Conservation (phyloP, 2,888 invertebrate genomes). For the Zhengitettix transpicula region DNA sequence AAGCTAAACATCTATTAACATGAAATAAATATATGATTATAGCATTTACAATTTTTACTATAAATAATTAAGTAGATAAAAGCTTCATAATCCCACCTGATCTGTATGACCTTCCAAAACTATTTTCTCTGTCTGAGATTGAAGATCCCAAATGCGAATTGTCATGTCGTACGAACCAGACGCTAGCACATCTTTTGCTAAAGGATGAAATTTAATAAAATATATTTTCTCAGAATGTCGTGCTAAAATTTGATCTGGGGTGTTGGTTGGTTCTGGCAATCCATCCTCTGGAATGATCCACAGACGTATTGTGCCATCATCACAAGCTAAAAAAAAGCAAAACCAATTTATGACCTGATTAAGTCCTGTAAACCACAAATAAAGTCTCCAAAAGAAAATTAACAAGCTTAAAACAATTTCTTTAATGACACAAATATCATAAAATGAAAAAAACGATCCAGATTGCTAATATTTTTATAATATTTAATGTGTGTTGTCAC, state of each 20-base stretch:
- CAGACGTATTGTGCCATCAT: slow-evolving; percentile 66
- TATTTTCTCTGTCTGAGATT: slow-evolving; percentile 42
- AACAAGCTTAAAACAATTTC: too few relatives aligned
- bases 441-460: not conserved
- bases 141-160: slow-evolving; percentile 74
- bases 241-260: slow-evolving; percentile 46
- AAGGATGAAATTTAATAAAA: slow-evolving; percentile 78
- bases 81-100: slow-evolving; percentile 32
- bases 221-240: slow-evolving; percentile 79
- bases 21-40: not conserved
- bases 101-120: slow-evolving; percentile 61
- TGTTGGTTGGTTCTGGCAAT: slow-evolving; percentile 64
- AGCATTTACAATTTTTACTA: not conserved
- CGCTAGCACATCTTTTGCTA: slow-evolving; percentile 69
- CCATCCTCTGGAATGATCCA: slow-evolving; percentile 64
- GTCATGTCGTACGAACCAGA: slow-evolving; percentile 84
- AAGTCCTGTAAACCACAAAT: too few relatives aligned
- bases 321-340: slow-evolving; percentile 45
- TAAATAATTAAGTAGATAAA: not conserved
- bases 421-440: not conserved
- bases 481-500: too few relatives aligned
- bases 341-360: not conserved
- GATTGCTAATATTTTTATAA: too few relatives aligned
- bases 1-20: slow-evolving; percentile 56
- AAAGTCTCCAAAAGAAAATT: too few relatives aligned